These are phyloP conservation scores for Oceanodroma leucorhoa DNA, from an alignment of 2,797 vertebrate genomes.

Conservation along the genomic window DNA sequence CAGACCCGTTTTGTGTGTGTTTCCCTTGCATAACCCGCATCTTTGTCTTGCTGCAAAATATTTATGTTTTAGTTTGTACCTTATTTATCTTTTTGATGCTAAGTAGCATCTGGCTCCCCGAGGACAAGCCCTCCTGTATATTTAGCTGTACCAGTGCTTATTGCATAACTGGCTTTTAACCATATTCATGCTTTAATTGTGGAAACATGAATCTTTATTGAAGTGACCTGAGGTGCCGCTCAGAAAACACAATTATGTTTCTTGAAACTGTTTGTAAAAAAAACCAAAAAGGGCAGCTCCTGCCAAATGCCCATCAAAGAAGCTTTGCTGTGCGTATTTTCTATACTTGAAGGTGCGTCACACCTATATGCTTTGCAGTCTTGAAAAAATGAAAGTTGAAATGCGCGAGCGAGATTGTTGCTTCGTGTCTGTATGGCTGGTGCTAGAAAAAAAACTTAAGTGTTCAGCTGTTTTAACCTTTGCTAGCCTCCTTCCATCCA, in stretches of 20 bases:
- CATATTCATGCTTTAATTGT: constrained; percentile 6
- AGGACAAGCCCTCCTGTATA: constrained; percentile 40
- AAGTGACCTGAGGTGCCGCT: constrained; percentile 3
- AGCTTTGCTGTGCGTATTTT: background rate
- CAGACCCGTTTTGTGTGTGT: background rate
- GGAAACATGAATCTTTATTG: constrained; percentile 15
- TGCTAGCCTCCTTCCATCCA: constrained; percentile 89
- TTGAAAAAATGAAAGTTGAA: constrained; percentile 22
- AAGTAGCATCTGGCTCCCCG: constrained; percentile 29
- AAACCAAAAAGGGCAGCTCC: constrained; percentile 11
- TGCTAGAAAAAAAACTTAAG: constrained; percentile 55
- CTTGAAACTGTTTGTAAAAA: constrained; percentile 30
- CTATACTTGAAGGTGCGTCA: background rate
- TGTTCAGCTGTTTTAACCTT: constrained; percentile 95
- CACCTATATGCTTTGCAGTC: background rate
- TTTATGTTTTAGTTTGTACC: constrained; percentile 37
- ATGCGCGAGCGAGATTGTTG: background rate
- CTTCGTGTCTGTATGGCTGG: constrained; percentile 31
- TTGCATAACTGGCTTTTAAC: constrained; percentile 44
- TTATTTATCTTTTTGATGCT: constrained; percentile 47
- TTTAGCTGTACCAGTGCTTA: constrained; percentile 28
- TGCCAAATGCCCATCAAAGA: background rate
- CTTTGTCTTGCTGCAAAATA: constrained; percentile 42
- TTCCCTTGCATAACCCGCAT: background rate
- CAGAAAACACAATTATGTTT: background rate